These are phyloP conservation scores for Ruditapes philippinarum DNA, from an alignment of 1,140 invertebrate genomes.

Conservation along the genomic window DNA sequence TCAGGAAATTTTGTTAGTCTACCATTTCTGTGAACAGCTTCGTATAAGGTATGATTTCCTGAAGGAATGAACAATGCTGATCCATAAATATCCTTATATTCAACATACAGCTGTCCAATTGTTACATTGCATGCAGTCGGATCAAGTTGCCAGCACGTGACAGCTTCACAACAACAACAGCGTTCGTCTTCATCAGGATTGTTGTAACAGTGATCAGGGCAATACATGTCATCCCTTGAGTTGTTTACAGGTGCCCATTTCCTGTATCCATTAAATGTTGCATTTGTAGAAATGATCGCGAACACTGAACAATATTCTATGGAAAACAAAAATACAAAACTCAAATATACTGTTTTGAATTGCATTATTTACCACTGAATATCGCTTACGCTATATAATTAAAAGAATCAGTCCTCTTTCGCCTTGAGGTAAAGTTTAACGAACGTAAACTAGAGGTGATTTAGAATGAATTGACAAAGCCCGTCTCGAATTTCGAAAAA, in stretches of 20 bases:
- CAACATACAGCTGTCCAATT: not conserved
- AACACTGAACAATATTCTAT: not conserved
- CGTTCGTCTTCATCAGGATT: not conserved
- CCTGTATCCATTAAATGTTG: not conserved
- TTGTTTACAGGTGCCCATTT: not conserved
- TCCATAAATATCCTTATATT: constrained; percentile 29
- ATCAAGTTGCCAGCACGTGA: constrained; percentile 19
- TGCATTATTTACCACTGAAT: no score
- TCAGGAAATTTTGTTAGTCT: constrained; percentile 10
- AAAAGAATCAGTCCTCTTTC: no score
- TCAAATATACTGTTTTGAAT: no score
- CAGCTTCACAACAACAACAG: constrained; percentile 10
- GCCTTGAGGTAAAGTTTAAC: no score
- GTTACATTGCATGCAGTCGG: not conserved
- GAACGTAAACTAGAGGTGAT: no score
- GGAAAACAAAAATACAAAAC: no score
- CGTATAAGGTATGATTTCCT: not conserved
- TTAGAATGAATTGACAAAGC: no score
- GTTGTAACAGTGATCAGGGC: constrained; percentile 1
- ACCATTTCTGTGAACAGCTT: not conserved
- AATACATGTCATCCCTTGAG: not conserved
- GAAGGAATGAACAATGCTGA: not conserved
- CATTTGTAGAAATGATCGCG: not conserved
- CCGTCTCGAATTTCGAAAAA: no score
- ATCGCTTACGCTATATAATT: no score